These are phyloP conservation scores for Cloeon dipterum DNA, from an alignment of 2,888 invertebrate genomes.

Conservation along the genomic window DNA sequence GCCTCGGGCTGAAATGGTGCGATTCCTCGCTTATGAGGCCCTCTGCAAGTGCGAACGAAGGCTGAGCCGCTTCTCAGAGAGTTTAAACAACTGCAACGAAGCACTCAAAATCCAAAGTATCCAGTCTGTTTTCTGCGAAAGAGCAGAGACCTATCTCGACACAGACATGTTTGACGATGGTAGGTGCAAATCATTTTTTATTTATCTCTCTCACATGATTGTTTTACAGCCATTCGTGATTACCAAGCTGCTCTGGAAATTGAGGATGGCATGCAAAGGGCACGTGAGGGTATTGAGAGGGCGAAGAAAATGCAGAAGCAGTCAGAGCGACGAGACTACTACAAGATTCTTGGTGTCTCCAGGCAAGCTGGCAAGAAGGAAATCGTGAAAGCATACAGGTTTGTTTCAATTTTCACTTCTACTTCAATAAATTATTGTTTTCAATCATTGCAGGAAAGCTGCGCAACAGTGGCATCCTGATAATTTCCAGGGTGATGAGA, in stretches of 20 bases:
- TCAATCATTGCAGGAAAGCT: constrained; percentile 39
- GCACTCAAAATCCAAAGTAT: constrained; percentile 57
- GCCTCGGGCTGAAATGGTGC: constrained; percentile 40
- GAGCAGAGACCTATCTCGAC: constrained; percentile 74
- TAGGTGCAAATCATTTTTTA: constrained; percentile 13
- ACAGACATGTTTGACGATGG: constrained; percentile 83
- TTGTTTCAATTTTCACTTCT: constrained; percentile 18
- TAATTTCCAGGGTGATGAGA: constrained; percentile 69
- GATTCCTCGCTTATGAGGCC: constrained; percentile 47
- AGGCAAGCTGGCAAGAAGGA: constrained; percentile 79
- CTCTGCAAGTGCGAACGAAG: constrained; percentile 57
- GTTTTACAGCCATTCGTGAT: constrained; percentile 50
- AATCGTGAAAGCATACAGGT: constrained; percentile 79
- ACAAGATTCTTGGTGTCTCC: constrained; percentile 85
- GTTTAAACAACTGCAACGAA: constrained; percentile 50
- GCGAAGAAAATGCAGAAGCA: constrained; percentile 86
- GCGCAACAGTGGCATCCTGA: constrained; percentile 99
- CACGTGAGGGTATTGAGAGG: constrained; percentile 67
- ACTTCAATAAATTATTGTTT: too few species aligned
- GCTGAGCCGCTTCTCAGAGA: constrained; percentile 46
- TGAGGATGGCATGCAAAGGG: constrained; percentile 53
- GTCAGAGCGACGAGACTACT: constrained; percentile 84
- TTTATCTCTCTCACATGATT: background rate
- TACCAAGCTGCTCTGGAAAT: constrained; percentile 67
- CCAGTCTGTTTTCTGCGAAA: constrained; percentile 60